Evolutionary conservation across 1,140 invertebrate species (phyloP), one percentile per base, ranked within the genome.

Genomic region (Diorhabda sublineata): DNA sequence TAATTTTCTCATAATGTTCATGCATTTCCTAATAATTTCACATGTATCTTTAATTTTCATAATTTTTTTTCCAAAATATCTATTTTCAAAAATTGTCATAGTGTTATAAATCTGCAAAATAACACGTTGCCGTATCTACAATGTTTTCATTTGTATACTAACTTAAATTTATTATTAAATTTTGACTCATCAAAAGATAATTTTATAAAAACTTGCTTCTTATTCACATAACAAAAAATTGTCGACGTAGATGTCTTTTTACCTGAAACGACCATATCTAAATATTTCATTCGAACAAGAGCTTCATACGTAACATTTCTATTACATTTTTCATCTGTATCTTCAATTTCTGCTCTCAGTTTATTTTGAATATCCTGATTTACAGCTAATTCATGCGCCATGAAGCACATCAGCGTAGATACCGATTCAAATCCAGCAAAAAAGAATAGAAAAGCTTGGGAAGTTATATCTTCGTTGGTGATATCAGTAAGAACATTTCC

Each of bases 271-370:
- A 75, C 74, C 68, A 69, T 71, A 69, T 75, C 58, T 41, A 63
- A 52, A 58, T 73, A 86, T 2, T 79, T 81, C 79, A 90, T 82
- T 8, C 85, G 82, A 8, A 81, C 75, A 2, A 89, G 68, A 9
- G 82, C 79, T n/a, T 88, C 86, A 70, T 86, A 88, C 47, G 80
- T 85, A 0, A 88, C 70, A 66, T 83, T 74, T 3, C 83, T 82
- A 42, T 82, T 73, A 66, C 85, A 76, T 65, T 81, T 80, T 5
- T 71, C 61, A 0, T 85, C 43, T n/a, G 83, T 81, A 4, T 74
- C 47, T n/a, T 81, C 74, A 0, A 86, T 81, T 74, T 86, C 84
- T 3, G 79, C 56, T 42, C 84, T 75, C 5, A 81, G 68, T 67
- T 81, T 83, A 1, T 77, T 47, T 69, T 87, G 85, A 2, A 84